Conservation (phyloP, 2,113 vertebrate species). For the Axis porcinus region DNA sequence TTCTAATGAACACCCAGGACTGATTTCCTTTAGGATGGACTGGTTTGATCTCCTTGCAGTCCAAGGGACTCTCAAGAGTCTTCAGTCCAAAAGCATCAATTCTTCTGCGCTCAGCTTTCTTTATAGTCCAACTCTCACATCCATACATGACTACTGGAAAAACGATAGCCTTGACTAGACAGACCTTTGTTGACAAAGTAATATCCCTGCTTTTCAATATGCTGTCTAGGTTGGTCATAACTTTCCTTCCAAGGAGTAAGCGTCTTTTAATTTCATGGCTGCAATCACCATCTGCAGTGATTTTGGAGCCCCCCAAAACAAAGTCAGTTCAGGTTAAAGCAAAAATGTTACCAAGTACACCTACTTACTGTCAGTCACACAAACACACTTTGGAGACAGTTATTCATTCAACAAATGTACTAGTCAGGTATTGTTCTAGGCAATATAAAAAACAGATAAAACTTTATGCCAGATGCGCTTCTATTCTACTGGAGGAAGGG, state of each 20-base stretch:
- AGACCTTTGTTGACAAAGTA: neutral
- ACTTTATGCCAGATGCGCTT: neutral
- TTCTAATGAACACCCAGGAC: neutral
- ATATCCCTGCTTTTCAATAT: too few species aligned
- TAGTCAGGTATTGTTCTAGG: neutral
- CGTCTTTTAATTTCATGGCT: too few species aligned
- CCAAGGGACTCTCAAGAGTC: neutral
- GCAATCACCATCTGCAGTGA: too few species aligned
- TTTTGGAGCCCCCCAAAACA: too few species aligned
- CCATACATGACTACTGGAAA: neutral
- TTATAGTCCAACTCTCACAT: neutral
- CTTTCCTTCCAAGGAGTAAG: neutral
- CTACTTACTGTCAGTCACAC: neutral
- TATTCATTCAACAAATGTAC: neutral
- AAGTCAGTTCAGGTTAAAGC: too few species aligned
- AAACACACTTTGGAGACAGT: neutral
- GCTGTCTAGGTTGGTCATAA: too few species aligned
- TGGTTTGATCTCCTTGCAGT: neutral
- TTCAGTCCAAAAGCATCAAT: neutral
- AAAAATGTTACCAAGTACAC: too few species aligned
- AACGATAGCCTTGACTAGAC: neutral
- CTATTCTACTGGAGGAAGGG: neutral
- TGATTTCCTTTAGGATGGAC: neutral
- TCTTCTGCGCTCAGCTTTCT: neutral
- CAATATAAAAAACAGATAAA: slow-evolving; percentile 5